phyloP scores from a whole-genome alignment of 1,140 invertebrate species.

The Penaeus vannamei region DNA sequence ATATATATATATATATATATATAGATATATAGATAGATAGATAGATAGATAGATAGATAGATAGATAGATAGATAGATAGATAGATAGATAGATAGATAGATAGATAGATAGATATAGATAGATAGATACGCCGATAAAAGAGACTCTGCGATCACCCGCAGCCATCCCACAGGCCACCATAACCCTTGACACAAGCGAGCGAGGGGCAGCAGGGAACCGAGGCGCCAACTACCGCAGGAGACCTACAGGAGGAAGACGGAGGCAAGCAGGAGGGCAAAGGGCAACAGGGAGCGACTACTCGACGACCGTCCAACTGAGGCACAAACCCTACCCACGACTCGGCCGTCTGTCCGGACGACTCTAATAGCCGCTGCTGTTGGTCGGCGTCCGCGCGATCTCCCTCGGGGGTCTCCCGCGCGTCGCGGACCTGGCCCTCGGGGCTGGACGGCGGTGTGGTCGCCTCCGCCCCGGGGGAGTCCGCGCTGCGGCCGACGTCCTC shows the following conservation, averaged over 20 bases:
- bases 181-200: no score
- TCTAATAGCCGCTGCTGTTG: conserved; percentile 40
- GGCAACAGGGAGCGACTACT: not conserved
- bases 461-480: not conserved
- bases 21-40: not conserved
- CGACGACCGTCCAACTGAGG: not conserved
- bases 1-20: no score
- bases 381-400: conserved; percentile 37
- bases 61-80: not conserved
- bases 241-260: no score
- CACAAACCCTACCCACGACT: conserved; percentile 50
- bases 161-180: no score
- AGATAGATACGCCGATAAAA: no score
- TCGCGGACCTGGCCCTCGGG: conserved; percentile 43
- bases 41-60: conserved; percentile 10
- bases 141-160: no score
- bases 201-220: no score
- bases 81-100: conserved; percentile 41
- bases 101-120: conserved; percentile 9
- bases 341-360: not conserved
- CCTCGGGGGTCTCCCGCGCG: conserved; percentile 39
- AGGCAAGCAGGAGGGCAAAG: not conserved
- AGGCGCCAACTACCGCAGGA: no score
- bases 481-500: not conserved
- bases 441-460: conserved; percentile 42